These are phyloP conservation scores for Martes martes DNA, from an alignment of 2,113 vertebrate species.

Conservation along the genomic window DNA sequence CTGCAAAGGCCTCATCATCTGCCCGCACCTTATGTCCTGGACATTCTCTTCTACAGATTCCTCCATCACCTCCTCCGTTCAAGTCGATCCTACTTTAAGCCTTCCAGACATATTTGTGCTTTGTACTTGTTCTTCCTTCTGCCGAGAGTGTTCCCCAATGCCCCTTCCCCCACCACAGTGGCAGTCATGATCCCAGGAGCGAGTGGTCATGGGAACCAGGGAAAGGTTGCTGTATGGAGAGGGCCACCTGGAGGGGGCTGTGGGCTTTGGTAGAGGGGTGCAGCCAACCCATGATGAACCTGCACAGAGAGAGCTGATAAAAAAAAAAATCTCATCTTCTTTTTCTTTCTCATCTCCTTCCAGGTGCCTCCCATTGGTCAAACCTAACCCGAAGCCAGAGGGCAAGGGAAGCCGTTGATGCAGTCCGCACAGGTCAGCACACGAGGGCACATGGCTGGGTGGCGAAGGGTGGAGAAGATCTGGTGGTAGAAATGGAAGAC, in stretches of 20 bases:
- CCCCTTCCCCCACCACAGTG: background rate
- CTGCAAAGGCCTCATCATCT: background rate
- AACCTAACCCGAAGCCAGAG: conserved; percentile 38
- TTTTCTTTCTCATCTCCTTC: conserved; percentile 47
- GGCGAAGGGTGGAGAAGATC: background rate
- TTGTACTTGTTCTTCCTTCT: background rate
- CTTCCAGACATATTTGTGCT: background rate
- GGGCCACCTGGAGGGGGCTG: background rate
- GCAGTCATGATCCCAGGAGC: background rate
- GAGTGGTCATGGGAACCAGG: background rate
- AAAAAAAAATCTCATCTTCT: background rate
- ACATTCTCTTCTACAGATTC: background rate
- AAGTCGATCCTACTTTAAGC: background rate
- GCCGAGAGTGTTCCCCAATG: background rate
- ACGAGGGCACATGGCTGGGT: background rate
- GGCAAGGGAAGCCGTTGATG: conserved; percentile 19
- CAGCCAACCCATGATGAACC: background rate
- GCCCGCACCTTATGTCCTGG: background rate
- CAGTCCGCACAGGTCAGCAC: conserved; percentile 61
- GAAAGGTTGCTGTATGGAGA: background rate
- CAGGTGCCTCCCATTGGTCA: conserved; percentile 63
- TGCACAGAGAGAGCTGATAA: background rate
- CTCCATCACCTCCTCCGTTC: background rate
- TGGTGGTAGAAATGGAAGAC: background rate
- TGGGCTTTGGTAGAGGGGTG: background rate